Evolutionary conservation across 2,888 invertebrate species (phyloP).

Genomic region (Melipona beecheii): DNA sequence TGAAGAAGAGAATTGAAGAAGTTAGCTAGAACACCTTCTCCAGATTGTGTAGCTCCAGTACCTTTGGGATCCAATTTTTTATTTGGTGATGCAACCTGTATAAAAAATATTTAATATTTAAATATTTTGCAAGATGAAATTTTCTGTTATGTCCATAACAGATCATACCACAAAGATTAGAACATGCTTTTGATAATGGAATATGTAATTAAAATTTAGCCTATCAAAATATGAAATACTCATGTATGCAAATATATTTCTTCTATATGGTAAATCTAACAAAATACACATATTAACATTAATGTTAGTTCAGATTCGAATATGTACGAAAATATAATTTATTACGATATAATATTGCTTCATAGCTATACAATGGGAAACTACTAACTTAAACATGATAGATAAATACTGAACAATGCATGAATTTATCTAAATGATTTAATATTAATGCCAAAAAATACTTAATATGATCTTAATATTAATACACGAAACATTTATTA

Average conservation of each 20-base stretch:
- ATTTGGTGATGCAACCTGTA: slow-evolving; percentile 87
- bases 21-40: slow-evolving; percentile 97
- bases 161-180: slow-evolving; percentile 81
- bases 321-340: not conserved
- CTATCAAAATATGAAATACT: slow-evolving; percentile 7
- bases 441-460: slow-evolving; percentile 1
- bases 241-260: slow-evolving; percentile 20
- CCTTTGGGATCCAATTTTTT: slow-evolving; percentile 87
- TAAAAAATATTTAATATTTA: slow-evolving; percentile 59
- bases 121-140: slow-evolving; percentile 14
- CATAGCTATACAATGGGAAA: not conserved
- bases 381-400: slow-evolving; percentile 16
- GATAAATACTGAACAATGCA: slow-evolving; percentile 17
- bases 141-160: slow-evolving; percentile 38
- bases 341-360: not conserved
- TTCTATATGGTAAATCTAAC: slow-evolving; percentile 16
- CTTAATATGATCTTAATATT: slow-evolving; percentile 16
- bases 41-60: slow-evolving; percentile 89
- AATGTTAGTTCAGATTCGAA: not conserved
- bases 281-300: slow-evolving; percentile 6
- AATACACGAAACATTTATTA: slow-evolving; percentile 10
- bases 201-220: slow-evolving; percentile 17
- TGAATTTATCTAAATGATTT: not conserved
- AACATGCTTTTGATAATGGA: slow-evolving; percentile 78
- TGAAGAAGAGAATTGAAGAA: slow-evolving; percentile 99